These are phyloP conservation scores for Ochropleura leucogaster DNA, from an alignment of 2,888 invertebrate species.

Conservation along the genomic window DNA sequence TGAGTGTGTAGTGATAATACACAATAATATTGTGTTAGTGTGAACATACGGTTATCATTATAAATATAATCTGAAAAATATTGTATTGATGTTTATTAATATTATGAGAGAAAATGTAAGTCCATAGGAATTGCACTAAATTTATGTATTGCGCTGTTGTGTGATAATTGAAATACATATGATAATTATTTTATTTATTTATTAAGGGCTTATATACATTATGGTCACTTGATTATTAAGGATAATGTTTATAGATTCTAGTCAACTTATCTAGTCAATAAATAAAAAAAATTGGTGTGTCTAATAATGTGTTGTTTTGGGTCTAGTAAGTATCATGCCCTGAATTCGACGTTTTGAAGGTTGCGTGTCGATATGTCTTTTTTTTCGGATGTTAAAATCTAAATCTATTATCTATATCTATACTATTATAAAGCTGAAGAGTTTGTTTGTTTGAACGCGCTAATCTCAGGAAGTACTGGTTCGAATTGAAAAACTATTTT, in stretches of 20 bases:
- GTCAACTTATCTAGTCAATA: constrained; percentile 15
- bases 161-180: not conserved
- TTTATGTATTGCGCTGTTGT: constrained; percentile 18
- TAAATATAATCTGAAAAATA: not conserved
- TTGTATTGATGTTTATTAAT: not conserved
- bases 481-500: too few relatives aligned
- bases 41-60: too few relatives aligned
- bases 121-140: not conserved
- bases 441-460: too few relatives aligned
- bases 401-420: too few relatives aligned
- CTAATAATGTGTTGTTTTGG: not conserved
- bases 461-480: too few relatives aligned
- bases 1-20: too few relatives aligned
- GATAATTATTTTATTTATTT: not conserved
- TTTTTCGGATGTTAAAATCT: too few relatives aligned
- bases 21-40: too few relatives aligned
- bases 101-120: not conserved
- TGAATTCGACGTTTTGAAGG: not conserved
- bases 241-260: not conserved
- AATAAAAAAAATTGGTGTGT: constrained; percentile 18
- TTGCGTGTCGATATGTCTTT: not conserved
- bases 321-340: not conserved
- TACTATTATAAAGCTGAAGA: too few relatives aligned
- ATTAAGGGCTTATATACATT: not conserved
- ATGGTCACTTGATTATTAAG: not conserved